Conservation (phyloP, 2,113 vertebrate species). For the Mustela nigripes region DNA sequence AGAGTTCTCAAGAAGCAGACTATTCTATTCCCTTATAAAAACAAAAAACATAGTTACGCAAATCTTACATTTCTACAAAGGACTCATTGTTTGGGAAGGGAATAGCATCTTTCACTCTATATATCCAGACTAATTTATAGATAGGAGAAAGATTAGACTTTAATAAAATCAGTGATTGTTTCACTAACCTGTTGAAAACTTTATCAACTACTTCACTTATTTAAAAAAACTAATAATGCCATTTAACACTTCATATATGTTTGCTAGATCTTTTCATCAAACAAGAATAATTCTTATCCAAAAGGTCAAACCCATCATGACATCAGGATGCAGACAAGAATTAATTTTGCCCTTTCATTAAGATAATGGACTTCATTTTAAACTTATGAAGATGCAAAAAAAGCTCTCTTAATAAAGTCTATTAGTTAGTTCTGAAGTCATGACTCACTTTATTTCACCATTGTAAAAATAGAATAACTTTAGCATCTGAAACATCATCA, state of each 20-base stretch:
- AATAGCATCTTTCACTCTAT: not conserved
- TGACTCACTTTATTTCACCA: not conserved
- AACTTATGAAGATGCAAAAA: not conserved
- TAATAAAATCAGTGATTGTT: not conserved
- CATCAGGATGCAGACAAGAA: not conserved
- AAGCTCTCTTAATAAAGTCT: not conserved
- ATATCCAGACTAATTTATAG: not conserved
- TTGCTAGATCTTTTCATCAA: conserved; percentile 26
- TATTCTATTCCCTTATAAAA: not conserved
- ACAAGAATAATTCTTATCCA: not conserved
- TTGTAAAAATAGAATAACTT: conserved; percentile 7
- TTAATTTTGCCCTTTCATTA: not conserved
- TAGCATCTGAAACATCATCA: not conserved
- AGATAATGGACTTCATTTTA: not conserved
- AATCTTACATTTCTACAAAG: not conserved
- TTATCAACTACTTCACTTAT: not conserved
- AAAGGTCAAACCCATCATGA: not conserved
- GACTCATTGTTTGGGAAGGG: not conserved
- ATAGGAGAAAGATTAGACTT: not conserved
- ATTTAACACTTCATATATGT: not conserved
- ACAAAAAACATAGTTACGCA: not conserved
- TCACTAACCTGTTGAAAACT: not conserved
- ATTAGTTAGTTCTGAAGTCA: conserved; percentile 12
- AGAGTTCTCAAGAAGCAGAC: not conserved
- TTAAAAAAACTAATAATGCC: not conserved